Evolutionary conservation across 2,113 vertebrate species (phyloP).

Genomic region (Geococcyx californianus): DNA sequence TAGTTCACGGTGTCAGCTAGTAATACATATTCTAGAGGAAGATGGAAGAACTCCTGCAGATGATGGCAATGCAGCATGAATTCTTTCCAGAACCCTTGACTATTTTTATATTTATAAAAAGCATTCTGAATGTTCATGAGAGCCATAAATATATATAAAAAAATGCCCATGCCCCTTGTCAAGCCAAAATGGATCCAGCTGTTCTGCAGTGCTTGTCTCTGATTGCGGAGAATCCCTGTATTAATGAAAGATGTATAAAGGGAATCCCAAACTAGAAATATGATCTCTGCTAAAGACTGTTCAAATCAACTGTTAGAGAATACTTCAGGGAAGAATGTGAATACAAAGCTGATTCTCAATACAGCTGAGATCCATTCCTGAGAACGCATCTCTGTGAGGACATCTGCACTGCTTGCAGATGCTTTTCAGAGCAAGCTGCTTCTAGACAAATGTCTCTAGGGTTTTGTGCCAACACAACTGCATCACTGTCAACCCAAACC

Average conservation of each 20-base stretch:
- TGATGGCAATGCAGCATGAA: slow-evolving; percentile 46
- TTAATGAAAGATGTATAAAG: slow-evolving; percentile 59
- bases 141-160: slow-evolving; percentile 53
- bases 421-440: neutral
- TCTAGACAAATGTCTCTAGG: neutral
- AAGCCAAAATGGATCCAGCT: slow-evolving; percentile 66
- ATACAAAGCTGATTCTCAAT: neutral
- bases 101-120: slow-evolving; percentile 64
- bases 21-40: slow-evolving; percentile 40
- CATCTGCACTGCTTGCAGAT: neutral
- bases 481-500: neutral
- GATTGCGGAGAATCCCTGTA: slow-evolving; percentile 50
- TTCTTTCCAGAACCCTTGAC: slow-evolving; percentile 62
- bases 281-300: slow-evolving; percentile 34
- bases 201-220: slow-evolving; percentile 45
- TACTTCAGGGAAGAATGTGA: neutral
- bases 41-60: slow-evolving; percentile 61
- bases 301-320: slow-evolving; percentile 16
- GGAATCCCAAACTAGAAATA: slow-evolving; percentile 65
- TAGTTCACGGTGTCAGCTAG: slow-evolving; percentile 37
- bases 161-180: slow-evolving; percentile 62
- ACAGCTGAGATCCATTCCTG: neutral
- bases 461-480: neutral
- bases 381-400: neutral
- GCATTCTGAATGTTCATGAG: slow-evolving; percentile 23